Percentiles rank a stretch among this genome's conserved stretches.
Evolutionary conservation across 1,140 invertebrate genomes (phyloP).

Genomic region (Pseudoatta argentina): DNA sequence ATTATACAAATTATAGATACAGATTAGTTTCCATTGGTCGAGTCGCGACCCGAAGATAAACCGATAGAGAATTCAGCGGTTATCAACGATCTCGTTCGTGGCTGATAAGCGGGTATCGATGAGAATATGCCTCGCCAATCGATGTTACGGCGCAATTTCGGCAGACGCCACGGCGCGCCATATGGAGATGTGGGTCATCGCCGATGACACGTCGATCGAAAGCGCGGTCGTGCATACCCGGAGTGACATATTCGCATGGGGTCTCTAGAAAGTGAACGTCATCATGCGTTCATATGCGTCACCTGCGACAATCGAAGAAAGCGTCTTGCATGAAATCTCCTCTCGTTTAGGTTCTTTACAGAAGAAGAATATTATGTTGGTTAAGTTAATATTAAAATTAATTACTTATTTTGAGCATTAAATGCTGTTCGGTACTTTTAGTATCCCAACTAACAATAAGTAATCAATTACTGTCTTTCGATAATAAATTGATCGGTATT

Average conservation of each 20-base stretch:
- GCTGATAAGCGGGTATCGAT: slow-evolving; percentile 26
- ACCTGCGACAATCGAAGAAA: slow-evolving; percentile 35
- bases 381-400: too few relatives aligned
- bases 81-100: slow-evolving; percentile 9
- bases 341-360: neutral
- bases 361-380: too few relatives aligned
- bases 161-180: slow-evolving; percentile 32
- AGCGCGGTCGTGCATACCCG: slow-evolving; percentile 23
- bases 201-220: slow-evolving; percentile 45
- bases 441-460: too few relatives aligned
- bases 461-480: too few relatives aligned
- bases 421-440: too few relatives aligned
- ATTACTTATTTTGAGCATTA: too few relatives aligned
- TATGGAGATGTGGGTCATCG: slow-evolving; percentile 48
- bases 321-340: neutral
- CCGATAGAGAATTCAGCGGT: slow-evolving; percentile 23
- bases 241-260: neutral
- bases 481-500: too few relatives aligned
- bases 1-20: neutral
- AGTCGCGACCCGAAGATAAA: neutral
- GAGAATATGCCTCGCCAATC: slow-evolving; percentile 27
- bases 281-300: neutral
- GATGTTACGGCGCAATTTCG: slow-evolving; percentile 43
- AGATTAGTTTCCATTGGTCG: neutral
- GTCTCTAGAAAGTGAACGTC: slow-evolving; percentile 45